These are phyloP conservation scores for Leucania comma DNA, from an alignment of 2,888 invertebrate genomes.

Conservation along the genomic window DNA sequence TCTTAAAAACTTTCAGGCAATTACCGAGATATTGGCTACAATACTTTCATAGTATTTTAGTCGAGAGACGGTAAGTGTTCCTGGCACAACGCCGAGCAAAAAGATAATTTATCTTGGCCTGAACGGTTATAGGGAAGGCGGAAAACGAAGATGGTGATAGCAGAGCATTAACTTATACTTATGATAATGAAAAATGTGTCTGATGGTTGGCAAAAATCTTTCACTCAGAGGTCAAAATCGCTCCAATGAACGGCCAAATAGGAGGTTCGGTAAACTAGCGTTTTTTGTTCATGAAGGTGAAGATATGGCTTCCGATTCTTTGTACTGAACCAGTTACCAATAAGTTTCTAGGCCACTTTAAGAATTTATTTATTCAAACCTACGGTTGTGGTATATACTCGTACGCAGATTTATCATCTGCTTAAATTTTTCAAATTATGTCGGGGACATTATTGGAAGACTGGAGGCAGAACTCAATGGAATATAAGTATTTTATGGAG, in stretches of 20 bases:
- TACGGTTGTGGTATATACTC: no score
- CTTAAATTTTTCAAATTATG: no score
- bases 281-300: not conserved
- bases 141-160: constrained; percentile 40
- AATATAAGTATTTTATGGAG: no score
- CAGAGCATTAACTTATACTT: constrained; percentile 32
- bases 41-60: constrained; percentile 23
- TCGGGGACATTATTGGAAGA: no score
- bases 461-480: no score
- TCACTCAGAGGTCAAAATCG: not conserved
- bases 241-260: not conserved
- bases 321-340: not conserved
- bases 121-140: constrained; percentile 17
- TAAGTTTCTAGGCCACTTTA: not conserved
- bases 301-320: not conserved
- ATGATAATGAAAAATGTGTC: constrained; percentile 29
- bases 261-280: not conserved
- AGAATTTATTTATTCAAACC: no score
- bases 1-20: constrained; percentile 5
- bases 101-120: constrained; percentile 49
- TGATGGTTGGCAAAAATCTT: not conserved
- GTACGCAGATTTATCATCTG: no score
- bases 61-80: constrained; percentile 53
- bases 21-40: constrained; percentile 25
- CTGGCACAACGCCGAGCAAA: constrained; percentile 60